Evolutionary conservation across 2,888 invertebrate genomes (phyloP).

Genomic region (Boloria selene): DNA sequence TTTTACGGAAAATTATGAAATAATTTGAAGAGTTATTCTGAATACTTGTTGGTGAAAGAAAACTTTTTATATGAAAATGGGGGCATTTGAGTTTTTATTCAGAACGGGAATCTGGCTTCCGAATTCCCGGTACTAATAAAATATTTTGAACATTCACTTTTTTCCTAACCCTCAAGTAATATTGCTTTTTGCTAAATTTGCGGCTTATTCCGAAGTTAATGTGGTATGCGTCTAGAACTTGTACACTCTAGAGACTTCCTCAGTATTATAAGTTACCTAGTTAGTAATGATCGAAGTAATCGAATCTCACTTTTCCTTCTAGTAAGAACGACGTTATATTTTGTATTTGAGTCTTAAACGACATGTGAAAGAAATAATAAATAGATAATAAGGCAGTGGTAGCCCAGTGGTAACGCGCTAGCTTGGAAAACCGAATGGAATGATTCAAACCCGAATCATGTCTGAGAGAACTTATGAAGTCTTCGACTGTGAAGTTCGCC

Average conservation of each 20-base stretch:
- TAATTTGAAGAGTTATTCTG: constrained; percentile 12
- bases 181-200: constrained; percentile 24
- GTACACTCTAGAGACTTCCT: constrained; percentile 1
- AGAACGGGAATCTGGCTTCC: constrained; percentile 10
- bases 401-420: too few relatives aligned
- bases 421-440: too few relatives aligned
- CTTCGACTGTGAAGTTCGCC: too few relatives aligned
- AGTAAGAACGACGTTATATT: not conserved
- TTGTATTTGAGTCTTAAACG: not conserved
- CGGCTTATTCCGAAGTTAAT: constrained; percentile 1
- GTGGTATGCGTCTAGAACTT: not conserved
- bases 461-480: too few relatives aligned
- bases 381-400: too few relatives aligned
- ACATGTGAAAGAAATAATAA: too few relatives aligned
- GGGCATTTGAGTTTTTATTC: constrained; percentile 18
- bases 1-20: constrained; percentile 3
- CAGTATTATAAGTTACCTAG: constrained; percentile 1
- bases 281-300: constrained; percentile 4
- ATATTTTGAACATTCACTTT: constrained; percentile 11
- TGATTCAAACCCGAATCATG: too few relatives aligned
- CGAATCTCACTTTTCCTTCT: constrained; percentile 14
- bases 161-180: constrained; percentile 19
- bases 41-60: constrained; percentile 14
- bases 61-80: constrained; percentile 17
- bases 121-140: constrained; percentile 23